These are phyloP conservation scores for Drosophila birchii DNA, from an alignment of 2,888 invertebrate genomes.

Conservation along the genomic window DNA sequence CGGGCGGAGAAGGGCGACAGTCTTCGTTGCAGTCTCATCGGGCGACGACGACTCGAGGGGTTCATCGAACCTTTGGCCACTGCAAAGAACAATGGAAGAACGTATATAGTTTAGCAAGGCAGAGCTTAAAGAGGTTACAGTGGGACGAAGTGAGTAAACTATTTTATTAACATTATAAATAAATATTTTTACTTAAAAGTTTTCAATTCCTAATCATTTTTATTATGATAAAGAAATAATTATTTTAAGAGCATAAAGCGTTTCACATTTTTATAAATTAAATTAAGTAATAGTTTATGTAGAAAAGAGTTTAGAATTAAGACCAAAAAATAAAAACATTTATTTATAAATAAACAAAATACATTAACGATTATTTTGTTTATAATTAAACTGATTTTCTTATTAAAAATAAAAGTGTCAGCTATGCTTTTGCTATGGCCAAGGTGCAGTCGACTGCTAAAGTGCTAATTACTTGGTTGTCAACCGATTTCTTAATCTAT, in stretches of 20 bases:
- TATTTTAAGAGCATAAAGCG: too few species aligned
- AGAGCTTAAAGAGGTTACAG: background rate
- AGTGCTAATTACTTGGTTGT: constrained; percentile 36
- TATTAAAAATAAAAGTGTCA: background rate
- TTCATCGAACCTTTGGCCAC: constrained; percentile 67
- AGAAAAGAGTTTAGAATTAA: background rate
- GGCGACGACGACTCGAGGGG: constrained; percentile 49
- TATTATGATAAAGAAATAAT: background rate
- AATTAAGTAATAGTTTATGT: too few species aligned
- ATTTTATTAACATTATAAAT: background rate
- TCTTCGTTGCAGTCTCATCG: constrained; percentile 23
- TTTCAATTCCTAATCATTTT: background rate
- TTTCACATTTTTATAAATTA: too few species aligned
- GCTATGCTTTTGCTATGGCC: background rate
- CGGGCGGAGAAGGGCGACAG: constrained; percentile 39
- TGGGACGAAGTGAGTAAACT: background rate
- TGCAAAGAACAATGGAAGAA: constrained; percentile 38
- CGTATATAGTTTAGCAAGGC: background rate
- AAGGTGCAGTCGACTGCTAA: constrained; percentile 1
- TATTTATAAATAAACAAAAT: background rate
- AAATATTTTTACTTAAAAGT: background rate
- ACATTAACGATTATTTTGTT: background rate
- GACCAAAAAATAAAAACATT: background rate
- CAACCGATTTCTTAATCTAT: constrained; percentile 22
- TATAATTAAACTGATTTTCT: background rate